Evolutionary conservation across 2,888 invertebrate species (phyloP).

Genomic region (Xylota sylvarum): DNA sequence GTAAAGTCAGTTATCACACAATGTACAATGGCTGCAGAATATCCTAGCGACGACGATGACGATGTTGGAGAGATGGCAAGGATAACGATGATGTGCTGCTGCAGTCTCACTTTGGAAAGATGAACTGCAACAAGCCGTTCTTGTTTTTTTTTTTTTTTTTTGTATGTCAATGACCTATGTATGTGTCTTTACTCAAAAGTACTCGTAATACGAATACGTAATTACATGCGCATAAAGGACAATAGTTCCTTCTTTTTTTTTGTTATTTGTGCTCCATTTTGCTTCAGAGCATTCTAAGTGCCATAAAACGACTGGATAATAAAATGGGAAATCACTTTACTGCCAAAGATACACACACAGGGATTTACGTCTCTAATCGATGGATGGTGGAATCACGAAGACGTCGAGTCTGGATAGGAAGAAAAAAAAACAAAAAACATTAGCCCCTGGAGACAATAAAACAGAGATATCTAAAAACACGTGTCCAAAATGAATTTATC

Average conservation of each 20-base stretch:
- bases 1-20: slow-evolving; percentile 60
- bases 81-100: slow-evolving; percentile 56
- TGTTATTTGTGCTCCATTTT: slow-evolving; percentile 22
- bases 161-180: slow-evolving; percentile 66
- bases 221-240: slow-evolving; percentile 26
- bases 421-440: background rate
- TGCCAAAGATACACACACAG: background rate
- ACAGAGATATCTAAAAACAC: background rate
- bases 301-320: background rate
- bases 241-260: slow-evolving; percentile 8
- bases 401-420: background rate
- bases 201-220: slow-evolving; percentile 29
- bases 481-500: slow-evolving; percentile 14
- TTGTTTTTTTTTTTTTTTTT: slow-evolving; percentile 11
- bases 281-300: slow-evolving; percentile 2
- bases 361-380: background rate
- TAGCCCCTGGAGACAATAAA: background rate
- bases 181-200: slow-evolving; percentile 20
- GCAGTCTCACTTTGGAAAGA: slow-evolving; percentile 36
- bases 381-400: background rate
- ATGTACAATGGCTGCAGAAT: slow-evolving; percentile 35
- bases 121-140: slow-evolving; percentile 30
- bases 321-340: slow-evolving; percentile 6
- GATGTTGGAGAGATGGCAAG: slow-evolving; percentile 38
- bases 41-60: slow-evolving; percentile 25